phyloP scores from a whole-genome alignment of 2,797 vertebrate species.

The Mormyrops attenuatus region DNA sequence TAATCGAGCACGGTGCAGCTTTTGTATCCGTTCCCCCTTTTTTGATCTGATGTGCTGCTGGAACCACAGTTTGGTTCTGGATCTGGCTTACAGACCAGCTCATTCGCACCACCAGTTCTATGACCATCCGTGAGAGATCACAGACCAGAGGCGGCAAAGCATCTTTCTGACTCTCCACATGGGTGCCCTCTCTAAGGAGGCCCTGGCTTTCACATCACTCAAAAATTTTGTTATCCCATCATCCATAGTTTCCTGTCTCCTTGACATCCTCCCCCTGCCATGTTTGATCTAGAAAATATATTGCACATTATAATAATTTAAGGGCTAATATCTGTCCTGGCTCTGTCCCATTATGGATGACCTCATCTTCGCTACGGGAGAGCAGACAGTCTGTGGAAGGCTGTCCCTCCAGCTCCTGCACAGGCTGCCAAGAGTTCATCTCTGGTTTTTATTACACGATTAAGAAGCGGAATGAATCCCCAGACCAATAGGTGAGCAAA shows the following conservation, averaged over 20 bases:
- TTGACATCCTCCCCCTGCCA: not conserved
- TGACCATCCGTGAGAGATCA: not conserved
- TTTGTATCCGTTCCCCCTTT: not conserved
- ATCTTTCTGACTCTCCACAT: not conserved
- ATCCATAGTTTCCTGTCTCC: not conserved
- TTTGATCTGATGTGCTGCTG: not conserved
- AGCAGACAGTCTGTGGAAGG: not conserved
- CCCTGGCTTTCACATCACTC: not conserved
- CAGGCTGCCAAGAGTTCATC: slow-evolving; percentile 14
- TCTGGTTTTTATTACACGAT: slow-evolving; percentile 19
- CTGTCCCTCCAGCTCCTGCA: not conserved
- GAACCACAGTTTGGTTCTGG: not conserved
- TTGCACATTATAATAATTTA: slow-evolving; percentile 2
- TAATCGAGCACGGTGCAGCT: not conserved
- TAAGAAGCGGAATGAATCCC: slow-evolving; percentile 22
- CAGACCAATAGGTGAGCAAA: slow-evolving; percentile 20
- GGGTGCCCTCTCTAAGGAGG: not conserved
- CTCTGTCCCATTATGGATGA: slow-evolving; percentile 3
- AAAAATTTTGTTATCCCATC: not conserved
- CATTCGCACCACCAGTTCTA: not conserved
- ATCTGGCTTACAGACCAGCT: not conserved
- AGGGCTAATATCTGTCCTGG: not conserved
- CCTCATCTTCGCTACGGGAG: slow-evolving; percentile 10
- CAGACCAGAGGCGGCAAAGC: not conserved
- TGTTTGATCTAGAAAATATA: slow-evolving; percentile 5